Base-by-base conservation (phyloP, 2,113 vertebrate genomes). In the Podarcis raffonei region DNA sequence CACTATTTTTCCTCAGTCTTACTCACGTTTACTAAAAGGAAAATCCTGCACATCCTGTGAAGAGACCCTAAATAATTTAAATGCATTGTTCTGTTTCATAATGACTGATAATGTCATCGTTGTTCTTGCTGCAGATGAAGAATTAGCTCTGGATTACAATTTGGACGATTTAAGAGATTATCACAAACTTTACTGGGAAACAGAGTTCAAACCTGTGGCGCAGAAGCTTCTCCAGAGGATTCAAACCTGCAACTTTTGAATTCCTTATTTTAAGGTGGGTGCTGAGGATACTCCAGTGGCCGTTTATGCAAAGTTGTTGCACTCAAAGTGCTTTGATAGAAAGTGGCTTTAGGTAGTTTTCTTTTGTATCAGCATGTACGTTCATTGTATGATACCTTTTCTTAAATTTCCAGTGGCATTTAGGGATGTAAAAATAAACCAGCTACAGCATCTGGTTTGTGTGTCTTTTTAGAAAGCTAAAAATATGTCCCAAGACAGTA, bases 201-300 rank as follows among this genome's bases (percentile, higher is more conserved):
- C 92, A 27, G 98, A 99, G 88, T 99, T 99, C 94, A 95, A 96
- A 69, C 98, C 98, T 2, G 98, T 98, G 88, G 98, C 98, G 77
- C 94, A 97, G 92, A 98, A 97, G 77, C 98, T 99, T 88, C 94
- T 96, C 42, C 94, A 94, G n/a, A 97, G 95, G 66, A 96, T 99
- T 87, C 95, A 96, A 94, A 93, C 86, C 25, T 93, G 90, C n/a
- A 89, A 53, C 91, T 42, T 78, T 87, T 91, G 48, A 53, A 53
- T 53, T 53, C 48, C 48, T 88, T 94, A n/a, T 91, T 93, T 92
- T 94, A 90, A 76, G 74, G 71, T 42, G 27, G 25, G 57, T 53
- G 42, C 83, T 78, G 66, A 85, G 32, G 79, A 68, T 57, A 81
- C 23, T 68, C 27, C n/a, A 57, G 16, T 2, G 1, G 6, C 72